phyloP scores from a whole-genome alignment of 1,140 invertebrate species.

The Batillaria attramentaria region DNA sequence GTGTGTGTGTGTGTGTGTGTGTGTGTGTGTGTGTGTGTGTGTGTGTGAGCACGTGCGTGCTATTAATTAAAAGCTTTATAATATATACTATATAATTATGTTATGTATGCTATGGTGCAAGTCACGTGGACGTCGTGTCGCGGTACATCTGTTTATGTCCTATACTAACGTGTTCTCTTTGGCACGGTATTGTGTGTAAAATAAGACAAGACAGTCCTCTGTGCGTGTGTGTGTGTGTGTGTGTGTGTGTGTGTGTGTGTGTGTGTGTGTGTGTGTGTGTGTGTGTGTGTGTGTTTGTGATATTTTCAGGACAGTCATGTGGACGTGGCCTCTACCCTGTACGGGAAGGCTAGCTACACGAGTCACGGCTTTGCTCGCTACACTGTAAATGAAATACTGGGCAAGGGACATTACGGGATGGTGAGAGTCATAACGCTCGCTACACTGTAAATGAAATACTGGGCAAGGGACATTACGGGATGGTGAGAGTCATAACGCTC shows the following conservation, averaged over 20 bases:
- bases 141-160: neutral
- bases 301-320: constrained; percentile 4
- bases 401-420: constrained; percentile 29
- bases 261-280: neutral
- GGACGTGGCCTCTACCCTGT: neutral
- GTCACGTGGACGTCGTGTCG: neutral
- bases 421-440: neutral
- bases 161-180: neutral
- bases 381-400: constrained; percentile 10
- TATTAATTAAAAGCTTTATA: no score
- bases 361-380: neutral
- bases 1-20: neutral
- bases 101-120: no score
- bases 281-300: neutral
- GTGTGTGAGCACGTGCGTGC: neutral
- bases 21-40: constrained; percentile 9
- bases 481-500: no score
- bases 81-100: no score
- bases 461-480: no score
- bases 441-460: neutral
- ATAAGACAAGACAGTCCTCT: no score
- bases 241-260: neutral
- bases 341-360: neutral
- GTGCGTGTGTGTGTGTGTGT: neutral
- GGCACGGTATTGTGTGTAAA: neutral